A percentile compares a stretch with the other conserved stretches of the same genome.
Conservation (phyloP, 2,797 vertebrate genomes). For the Syngnathus acus region DNA sequence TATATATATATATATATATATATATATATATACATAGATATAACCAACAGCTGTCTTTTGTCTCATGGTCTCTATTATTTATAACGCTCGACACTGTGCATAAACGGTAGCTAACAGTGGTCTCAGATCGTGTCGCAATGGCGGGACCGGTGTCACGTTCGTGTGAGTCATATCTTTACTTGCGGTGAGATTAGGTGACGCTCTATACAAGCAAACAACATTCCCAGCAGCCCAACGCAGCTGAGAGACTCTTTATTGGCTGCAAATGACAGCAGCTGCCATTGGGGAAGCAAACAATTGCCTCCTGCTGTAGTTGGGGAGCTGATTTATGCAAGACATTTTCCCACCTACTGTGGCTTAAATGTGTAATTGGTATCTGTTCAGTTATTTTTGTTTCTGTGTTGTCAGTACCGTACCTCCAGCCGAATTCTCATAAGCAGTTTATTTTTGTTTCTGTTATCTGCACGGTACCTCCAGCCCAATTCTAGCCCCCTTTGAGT, state of each 20-base stretch:
- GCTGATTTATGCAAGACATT: background rate
- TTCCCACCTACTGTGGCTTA: background rate
- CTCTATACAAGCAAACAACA: slow-evolving; percentile 4
- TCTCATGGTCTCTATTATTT: background rate
- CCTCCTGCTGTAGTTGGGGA: slow-evolving; percentile 1
- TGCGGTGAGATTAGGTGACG: slow-evolving; percentile 11
- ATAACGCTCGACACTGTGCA: background rate
- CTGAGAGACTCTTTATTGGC: slow-evolving; percentile 1
- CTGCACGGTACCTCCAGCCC: slow-evolving; percentile 13
- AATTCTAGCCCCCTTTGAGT: slow-evolving; percentile 49
- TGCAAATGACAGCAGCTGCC: slow-evolving; percentile 4
- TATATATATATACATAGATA: no score
- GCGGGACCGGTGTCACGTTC: background rate
- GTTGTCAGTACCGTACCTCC: slow-evolving; percentile 9
- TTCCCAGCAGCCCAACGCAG: background rate
- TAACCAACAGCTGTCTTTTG: background rate
- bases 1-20: no score
- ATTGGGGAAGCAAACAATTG: background rate
- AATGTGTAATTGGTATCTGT: background rate
- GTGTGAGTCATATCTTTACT: slow-evolving; percentile 3
- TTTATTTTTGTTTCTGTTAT: no score
- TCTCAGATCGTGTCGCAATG: background rate
- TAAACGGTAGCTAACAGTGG: slow-evolving; percentile 3
- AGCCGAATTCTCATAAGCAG: no score
- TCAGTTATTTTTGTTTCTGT: no score